phyloP scores from a whole-genome alignment of 2,113 vertebrate species.

The Maccullochella peelii region DNA sequence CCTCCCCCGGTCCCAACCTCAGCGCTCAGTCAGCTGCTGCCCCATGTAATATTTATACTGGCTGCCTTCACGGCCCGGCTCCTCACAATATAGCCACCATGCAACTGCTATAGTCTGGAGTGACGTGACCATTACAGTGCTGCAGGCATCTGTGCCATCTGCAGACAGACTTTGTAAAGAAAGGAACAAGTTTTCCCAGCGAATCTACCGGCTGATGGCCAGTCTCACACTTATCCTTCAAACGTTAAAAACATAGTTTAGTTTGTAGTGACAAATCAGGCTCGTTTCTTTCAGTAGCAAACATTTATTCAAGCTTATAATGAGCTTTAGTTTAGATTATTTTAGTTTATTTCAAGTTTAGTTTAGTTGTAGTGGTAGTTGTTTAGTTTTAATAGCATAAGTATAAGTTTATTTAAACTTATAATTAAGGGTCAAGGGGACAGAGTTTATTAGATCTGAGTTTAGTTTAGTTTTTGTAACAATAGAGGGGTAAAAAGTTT shows the following conservation, averaged over 20 bases:
- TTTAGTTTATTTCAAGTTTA: background rate
- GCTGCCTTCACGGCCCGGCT: constrained; percentile 63
- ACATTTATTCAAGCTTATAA: background rate
- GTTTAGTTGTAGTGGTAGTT: no score
- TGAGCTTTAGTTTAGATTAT: no score
- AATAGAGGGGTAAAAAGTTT: no score
- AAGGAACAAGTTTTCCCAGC: constrained; percentile 77
- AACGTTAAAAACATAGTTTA: background rate
- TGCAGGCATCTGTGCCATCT: constrained; percentile 82
- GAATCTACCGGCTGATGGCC: constrained; percentile 70
- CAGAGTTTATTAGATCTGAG: background rate
- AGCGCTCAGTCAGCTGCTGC: constrained; percentile 92
- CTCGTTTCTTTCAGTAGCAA: background rate
- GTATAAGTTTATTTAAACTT: background rate
- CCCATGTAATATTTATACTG: constrained; percentile 98
- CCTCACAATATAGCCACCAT: constrained; percentile 84
- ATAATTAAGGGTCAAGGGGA: background rate
- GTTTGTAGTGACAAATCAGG: background rate
- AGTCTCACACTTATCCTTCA: background rate
- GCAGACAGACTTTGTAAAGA: constrained; percentile 69
- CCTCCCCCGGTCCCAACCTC: constrained; percentile 78
- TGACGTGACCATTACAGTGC: constrained; percentile 80
- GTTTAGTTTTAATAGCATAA: background rate
- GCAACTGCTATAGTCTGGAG: constrained; percentile 86
- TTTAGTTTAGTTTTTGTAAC: background rate